Evolutionary conservation across 2,113 vertebrate species (phyloP).

Genomic region (Himantopus leucocephalus): DNA sequence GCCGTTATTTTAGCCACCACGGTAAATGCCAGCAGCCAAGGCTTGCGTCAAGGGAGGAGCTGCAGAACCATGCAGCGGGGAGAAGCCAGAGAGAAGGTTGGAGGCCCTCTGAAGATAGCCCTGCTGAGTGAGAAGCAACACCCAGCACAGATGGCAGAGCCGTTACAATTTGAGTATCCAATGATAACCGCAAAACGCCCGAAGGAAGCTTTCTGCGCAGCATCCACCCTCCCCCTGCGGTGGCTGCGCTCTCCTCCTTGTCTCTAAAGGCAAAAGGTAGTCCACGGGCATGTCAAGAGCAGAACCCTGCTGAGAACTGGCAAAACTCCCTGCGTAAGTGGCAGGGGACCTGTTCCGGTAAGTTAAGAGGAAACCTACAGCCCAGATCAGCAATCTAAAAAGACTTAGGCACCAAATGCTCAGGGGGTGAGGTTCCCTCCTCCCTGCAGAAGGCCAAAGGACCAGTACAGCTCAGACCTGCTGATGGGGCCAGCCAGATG

Average conservation of each 20-base stretch:
- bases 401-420: not conserved
- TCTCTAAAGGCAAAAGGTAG: not conserved
- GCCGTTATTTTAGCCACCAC: rapidly evolving
- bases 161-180: not conserved
- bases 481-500: not conserved
- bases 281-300: not conserved
- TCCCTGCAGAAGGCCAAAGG: not conserved
- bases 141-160: not conserved
- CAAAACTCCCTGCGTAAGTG: not conserved
- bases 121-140: not conserved
- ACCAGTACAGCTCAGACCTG: not conserved
- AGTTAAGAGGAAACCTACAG: not conserved
- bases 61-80: rapidly evolving
- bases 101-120: not conserved
- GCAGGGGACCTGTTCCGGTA: not conserved
- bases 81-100: not conserved
- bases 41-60: not conserved
- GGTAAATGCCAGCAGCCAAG: not conserved
- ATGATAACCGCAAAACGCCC: not conserved
- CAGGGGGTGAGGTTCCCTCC: not conserved
- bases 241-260: not conserved
- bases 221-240: not conserved
- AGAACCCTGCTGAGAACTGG: not conserved
- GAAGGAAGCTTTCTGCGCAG: not conserved
- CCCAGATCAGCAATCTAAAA: not conserved